Percentiles rank a stretch among this genome's conserved stretches.
Conservation (phyloP, 2,113 vertebrate genomes). For the Pogonocichla stellata region DNA sequence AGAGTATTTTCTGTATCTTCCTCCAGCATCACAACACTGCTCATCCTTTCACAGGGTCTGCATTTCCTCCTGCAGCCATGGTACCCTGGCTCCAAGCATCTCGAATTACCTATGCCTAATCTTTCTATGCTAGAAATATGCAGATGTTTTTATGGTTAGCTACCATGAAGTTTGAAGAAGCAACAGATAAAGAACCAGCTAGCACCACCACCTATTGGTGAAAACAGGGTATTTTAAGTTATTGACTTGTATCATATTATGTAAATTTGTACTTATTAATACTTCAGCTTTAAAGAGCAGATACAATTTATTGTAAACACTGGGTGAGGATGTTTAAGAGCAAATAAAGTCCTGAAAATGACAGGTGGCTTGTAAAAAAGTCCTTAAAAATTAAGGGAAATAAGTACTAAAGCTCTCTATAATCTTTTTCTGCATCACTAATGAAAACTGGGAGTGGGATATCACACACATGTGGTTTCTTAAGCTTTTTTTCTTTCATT, state of each 20-base stretch:
- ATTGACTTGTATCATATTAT: background rate
- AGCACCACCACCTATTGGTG: constrained; percentile 61
- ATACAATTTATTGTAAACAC: background rate
- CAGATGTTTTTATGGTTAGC: background rate
- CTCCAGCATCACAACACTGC: rapidly evolving
- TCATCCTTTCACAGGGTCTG: no score
- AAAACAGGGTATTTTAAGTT: background rate
- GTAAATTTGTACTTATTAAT: background rate
- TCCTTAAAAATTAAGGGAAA: background rate
- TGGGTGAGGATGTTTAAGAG: background rate
- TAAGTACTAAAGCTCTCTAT: background rate
- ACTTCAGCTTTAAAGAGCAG: background rate
- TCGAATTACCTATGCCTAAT: rapidly evolving
- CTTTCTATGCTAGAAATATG: background rate
- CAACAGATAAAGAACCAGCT: constrained; percentile 12
- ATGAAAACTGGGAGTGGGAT: background rate
- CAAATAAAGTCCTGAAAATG: background rate
- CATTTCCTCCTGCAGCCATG: background rate
- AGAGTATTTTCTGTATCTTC: background rate
- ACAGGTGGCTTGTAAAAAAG: background rate
- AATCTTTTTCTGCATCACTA: background rate
- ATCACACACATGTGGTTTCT: background rate
- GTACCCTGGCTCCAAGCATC: background rate
- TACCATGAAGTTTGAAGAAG: background rate
- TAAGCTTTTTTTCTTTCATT: background rate